Evolutionary conservation across 1,140 invertebrate genomes (phyloP).

Genomic region (Caerostris extrusa): DNA sequence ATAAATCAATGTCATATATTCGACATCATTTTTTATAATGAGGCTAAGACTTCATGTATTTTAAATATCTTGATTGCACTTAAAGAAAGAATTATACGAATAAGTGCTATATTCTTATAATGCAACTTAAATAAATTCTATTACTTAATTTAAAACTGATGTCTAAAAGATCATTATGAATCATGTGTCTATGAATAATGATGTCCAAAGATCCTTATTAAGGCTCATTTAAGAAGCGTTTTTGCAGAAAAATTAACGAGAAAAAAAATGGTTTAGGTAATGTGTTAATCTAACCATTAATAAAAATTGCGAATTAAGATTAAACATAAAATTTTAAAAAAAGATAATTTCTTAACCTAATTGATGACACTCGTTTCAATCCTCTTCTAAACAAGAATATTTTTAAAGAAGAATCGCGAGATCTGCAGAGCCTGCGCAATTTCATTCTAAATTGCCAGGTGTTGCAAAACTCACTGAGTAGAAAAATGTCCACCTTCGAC

Average conservation of each 20-base stretch:
- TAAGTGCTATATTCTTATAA: no score
- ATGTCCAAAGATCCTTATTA: no score
- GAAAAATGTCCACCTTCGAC: not conserved
- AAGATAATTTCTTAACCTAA: not conserved
- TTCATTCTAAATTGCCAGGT: not conserved
- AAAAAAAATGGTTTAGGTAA: not conserved
- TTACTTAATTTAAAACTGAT: no score
- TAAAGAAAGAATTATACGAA: no score
- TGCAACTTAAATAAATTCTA: no score
- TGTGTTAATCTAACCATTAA: not conserved
- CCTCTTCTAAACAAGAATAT: not conserved
- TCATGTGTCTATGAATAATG: no score
- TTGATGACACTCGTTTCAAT: not conserved
- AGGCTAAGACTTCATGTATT: no score
- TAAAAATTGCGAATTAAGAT: not conserved
- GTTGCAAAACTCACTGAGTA: not conserved
- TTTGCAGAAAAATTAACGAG: not conserved
- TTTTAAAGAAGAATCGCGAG: conserved; percentile 3
- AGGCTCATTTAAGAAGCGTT: no score
- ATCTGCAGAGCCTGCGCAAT: not conserved
- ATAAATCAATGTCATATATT: no score
- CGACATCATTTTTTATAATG: no score
- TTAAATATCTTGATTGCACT: no score
- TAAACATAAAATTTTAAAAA: not conserved
- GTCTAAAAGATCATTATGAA: no score